These are phyloP conservation scores for Alaudala cheleensis DNA, from an alignment of 2,113 vertebrate genomes.

Conservation along the genomic window DNA sequence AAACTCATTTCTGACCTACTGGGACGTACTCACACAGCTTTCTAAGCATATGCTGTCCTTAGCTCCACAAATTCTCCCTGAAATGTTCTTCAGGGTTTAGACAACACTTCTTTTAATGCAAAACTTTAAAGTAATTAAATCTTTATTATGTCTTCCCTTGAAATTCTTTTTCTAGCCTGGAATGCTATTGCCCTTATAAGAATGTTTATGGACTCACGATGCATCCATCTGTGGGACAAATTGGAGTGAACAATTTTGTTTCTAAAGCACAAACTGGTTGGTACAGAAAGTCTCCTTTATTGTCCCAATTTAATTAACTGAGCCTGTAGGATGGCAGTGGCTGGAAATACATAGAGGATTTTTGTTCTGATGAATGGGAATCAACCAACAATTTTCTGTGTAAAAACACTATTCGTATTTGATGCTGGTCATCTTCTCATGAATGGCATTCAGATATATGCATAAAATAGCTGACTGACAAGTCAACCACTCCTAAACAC, in stretches of 20 bases:
- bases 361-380: neutral
- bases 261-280: neutral
- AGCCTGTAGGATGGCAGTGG: neutral
- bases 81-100: neutral
- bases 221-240: neutral
- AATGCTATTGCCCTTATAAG: neutral
- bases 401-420: neutral
- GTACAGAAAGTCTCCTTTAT: neutral
- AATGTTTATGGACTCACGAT: neutral
- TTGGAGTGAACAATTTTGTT: neutral
- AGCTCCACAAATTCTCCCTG: neutral
- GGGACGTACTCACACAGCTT: neutral
- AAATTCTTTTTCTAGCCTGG: neutral
- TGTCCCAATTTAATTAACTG: neutral
- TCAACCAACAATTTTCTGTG: neutral
- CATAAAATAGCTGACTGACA: neutral
- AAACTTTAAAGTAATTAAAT: neutral
- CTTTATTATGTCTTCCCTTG: neutral
- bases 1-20: neutral
- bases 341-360: neutral
- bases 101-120: neutral
- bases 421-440: neutral
- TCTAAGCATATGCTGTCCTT: neutral
- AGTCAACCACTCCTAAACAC: neutral
- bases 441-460: neutral